Conservation (phyloP, 2,888 invertebrate genomes). For the Perdita meconis region DNA sequence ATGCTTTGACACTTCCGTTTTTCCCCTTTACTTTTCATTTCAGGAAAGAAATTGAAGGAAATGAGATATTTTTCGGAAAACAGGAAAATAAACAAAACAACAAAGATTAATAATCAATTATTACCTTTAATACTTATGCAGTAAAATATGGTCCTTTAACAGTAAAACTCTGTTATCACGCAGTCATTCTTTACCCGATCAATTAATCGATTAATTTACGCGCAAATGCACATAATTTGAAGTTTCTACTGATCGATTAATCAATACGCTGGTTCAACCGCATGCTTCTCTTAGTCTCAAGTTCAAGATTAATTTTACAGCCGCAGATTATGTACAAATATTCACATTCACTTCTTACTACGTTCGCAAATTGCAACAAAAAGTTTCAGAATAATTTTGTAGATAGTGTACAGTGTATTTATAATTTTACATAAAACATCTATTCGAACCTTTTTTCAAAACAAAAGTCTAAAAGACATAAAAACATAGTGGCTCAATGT, state of each 20-base stretch:
- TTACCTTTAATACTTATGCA: slow-evolving; percentile 33
- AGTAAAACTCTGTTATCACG: slow-evolving; percentile 19
- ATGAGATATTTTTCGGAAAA: background rate
- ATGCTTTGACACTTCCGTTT: too few species aligned
- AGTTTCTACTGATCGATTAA: slow-evolving; percentile 46
- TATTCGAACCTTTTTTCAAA: too few species aligned
- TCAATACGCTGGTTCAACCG: slow-evolving; percentile 18
- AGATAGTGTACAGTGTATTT: background rate
- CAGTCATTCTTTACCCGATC: slow-evolving; percentile 37
- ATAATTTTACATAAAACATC: too few species aligned
- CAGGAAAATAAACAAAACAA: background rate
- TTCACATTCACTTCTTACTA: slow-evolving; percentile 8
- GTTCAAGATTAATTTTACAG: slow-evolving; percentile 35
- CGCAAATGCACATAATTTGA: slow-evolving; percentile 11
- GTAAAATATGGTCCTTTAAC: slow-evolving; percentile 24
- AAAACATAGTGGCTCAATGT: too few species aligned
- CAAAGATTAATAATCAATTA: slow-evolving; percentile 15
- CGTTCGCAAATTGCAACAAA: slow-evolving; percentile 1
- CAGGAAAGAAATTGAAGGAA: background rate
- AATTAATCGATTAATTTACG: slow-evolving; percentile 49
- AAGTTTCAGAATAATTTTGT: slow-evolving; percentile 5
- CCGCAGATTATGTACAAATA: slow-evolving; percentile 42
- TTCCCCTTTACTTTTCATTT: too few species aligned
- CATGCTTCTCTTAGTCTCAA: slow-evolving; percentile 10
- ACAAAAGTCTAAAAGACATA: too few species aligned